Percentiles rank a stretch among this genome's conserved stretches.
Conservation (phyloP, 2,888 invertebrate species). For the Odontothrips loti region DNA sequence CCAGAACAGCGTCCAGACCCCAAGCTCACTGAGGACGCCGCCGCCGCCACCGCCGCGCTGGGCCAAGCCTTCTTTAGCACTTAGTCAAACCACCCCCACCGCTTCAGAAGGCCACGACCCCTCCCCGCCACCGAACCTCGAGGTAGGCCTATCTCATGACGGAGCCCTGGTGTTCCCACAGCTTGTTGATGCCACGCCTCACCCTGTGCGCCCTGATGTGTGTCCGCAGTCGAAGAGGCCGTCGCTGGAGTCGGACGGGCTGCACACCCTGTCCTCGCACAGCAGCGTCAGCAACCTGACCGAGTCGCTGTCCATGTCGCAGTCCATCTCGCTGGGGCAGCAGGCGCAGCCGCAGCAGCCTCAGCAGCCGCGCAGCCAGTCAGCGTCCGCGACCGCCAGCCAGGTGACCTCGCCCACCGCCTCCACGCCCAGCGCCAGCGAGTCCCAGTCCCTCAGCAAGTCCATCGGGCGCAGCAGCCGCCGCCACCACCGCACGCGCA, state of each 20-base stretch:
- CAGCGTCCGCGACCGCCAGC: slow-evolving; percentile 30
- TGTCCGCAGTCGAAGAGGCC: background rate
- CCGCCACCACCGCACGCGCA: slow-evolving; percentile 45
- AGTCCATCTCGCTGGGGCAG: background rate
- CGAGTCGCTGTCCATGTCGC: slow-evolving; percentile 30
- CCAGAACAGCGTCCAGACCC: slow-evolving; percentile 40
- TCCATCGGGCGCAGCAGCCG: slow-evolving; percentile 46
- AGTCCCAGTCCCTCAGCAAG: slow-evolving; percentile 42
- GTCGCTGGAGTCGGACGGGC: slow-evolving; percentile 31
- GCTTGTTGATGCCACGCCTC: background rate
- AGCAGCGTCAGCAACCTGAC: slow-evolving; percentile 38
- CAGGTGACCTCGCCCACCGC: slow-evolving; percentile 36
- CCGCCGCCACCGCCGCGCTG: slow-evolving; percentile 82
- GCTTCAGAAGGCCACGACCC: slow-evolving; percentile 54
- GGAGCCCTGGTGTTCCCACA: background rate
- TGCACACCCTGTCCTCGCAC: slow-evolving; percentile 41
- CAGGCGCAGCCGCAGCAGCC: slow-evolving; percentile 33
- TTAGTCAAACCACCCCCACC: slow-evolving; percentile 43
- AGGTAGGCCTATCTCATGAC: slow-evolving; percentile 35
- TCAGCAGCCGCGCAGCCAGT: slow-evolving; percentile 22
- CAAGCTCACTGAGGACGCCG: slow-evolving; percentile 52
- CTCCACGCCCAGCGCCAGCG: slow-evolving; percentile 42
- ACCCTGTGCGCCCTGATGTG: background rate
- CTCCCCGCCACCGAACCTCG: slow-evolving; percentile 41
- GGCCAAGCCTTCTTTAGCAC: slow-evolving; percentile 67